phyloP scores from a whole-genome alignment of 2,888 invertebrate species.

The Dendrolimus pini region DNA sequence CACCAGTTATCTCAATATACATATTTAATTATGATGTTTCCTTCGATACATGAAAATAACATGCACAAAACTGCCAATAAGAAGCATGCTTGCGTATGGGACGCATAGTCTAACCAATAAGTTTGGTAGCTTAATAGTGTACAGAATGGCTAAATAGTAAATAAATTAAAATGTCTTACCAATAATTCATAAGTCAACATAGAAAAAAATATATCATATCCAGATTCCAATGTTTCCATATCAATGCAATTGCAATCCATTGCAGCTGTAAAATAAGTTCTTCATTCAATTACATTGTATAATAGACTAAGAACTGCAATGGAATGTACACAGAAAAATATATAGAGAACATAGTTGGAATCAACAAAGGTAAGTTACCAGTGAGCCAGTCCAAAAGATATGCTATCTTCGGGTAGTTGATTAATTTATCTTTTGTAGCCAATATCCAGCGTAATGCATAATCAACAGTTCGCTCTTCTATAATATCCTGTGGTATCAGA shows the following conservation, averaged over 20 bases:
- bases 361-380: conserved; percentile 27
- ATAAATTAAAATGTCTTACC: conserved; percentile 34
- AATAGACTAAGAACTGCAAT: too few species aligned
- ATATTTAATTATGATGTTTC: too few species aligned
- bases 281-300: too few species aligned
- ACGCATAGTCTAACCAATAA: too few species aligned
- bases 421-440: conserved; percentile 40
- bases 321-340: too few species aligned
- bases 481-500: conserved; percentile 49
- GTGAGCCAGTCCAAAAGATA: conserved; percentile 65
- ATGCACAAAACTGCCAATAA: too few species aligned
- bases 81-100: too few species aligned
- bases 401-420: conserved; percentile 41
- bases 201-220: conserved; percentile 63
- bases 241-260: conserved; percentile 60
- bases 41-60: too few species aligned
- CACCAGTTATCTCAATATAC: too few species aligned
- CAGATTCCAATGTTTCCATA: conserved; percentile 45
- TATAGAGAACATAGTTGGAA: too few species aligned
- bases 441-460: conserved; percentile 61
- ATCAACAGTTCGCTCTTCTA: conserved; percentile 48
- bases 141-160: too few species aligned
- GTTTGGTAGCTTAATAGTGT: too few species aligned
- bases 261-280: conserved; percentile 40
- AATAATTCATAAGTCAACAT: conserved; percentile 51